A percentile compares a stretch with the other conserved stretches of the same genome.
Evolutionary conservation across 2,888 invertebrate genomes (phyloP).

Genomic region (Miltochrista miniata): DNA sequence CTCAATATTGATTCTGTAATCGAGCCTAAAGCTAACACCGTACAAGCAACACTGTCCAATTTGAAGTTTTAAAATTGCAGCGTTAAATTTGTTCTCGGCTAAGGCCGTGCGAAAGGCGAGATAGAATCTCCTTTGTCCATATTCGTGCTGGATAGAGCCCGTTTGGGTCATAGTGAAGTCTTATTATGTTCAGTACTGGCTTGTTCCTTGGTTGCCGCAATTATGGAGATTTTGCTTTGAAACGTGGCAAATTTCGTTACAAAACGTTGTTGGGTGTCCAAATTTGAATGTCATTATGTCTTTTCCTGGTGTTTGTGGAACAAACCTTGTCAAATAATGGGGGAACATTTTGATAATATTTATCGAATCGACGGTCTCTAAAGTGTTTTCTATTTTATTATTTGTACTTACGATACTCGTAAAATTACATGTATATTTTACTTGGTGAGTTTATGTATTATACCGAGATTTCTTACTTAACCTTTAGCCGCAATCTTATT

Average conservation of each 20-base stretch:
- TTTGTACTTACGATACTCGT: no score
- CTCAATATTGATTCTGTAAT: not conserved
- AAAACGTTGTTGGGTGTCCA: no score
- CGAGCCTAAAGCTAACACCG: conserved; percentile 7
- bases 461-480: no score
- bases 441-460: no score
- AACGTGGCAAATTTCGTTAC: conserved; percentile 19
- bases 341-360: no score
- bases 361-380: no score
- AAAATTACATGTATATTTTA: no score
- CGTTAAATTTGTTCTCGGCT: conserved; percentile 48
- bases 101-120: conserved; percentile 65
- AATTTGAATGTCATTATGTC: no score
- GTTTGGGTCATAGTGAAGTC: conserved; percentile 65
- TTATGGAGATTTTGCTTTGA: conserved; percentile 57
- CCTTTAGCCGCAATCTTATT: no score
- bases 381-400: no score
- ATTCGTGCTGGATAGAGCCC: conserved; percentile 57
- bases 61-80: conserved; percentile 45
- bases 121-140: conserved; percentile 65
- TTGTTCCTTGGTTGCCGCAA: conserved; percentile 46
- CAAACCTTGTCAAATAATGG: no score
- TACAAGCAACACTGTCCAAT: conserved; percentile 36
- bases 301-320: no score
- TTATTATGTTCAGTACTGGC: conserved; percentile 56